Base-by-base conservation (phyloP, 92 coral and sea anemone species). In the Parazoanthus darwini region DNA sequence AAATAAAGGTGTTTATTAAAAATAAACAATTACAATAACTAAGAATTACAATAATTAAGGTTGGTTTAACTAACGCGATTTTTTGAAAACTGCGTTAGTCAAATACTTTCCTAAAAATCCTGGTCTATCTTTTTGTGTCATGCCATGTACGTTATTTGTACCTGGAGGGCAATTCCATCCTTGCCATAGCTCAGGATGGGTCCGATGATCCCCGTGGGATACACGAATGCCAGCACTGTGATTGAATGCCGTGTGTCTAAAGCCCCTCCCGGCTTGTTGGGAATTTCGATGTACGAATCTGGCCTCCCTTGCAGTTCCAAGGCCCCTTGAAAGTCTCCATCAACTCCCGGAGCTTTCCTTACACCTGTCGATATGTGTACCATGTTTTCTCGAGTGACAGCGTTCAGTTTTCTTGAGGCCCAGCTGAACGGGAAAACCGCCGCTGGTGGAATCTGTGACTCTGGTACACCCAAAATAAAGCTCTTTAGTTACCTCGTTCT, bases 191-290 rank as follows among this genome's bases (percentile, higher is more conserved):
- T 86, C 18, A 94, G 51, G 22, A 94, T 91, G 11, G 96, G 92
- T 6, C 98, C 98, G 10, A 92, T 91, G 66, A 79, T 78, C 63
- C 92, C 94, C 91, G 80, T 66, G 23, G 98, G 98, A 87, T 76
- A 91, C 85, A 94, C 94, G 78, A 70, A 86, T 72, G 92, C 46
- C 48, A 92, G 65, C 42, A 94, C 78, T 0, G 98, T 91, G 80
- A 94, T 91, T 25, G 96, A 93, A 15, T 59, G 88, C 42, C 88
- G 86, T 29, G 96, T 90, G 85, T 94, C 98, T 68, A 94, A 85
- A 37, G 56, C 56, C 18, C 88, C 81, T 37, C 89, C 92, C 29
- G 82, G 71, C 43, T 9, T 72, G 90, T 94, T 94, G 7, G 91
- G 91, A 65, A 94, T 93, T 25, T 74, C 88, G 29, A 94, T 79